Evolutionary conservation across 1,140 invertebrate species (phyloP), one percentile per base, ranked within the genome.

Genomic region (Platyscapa corneri): DNA sequence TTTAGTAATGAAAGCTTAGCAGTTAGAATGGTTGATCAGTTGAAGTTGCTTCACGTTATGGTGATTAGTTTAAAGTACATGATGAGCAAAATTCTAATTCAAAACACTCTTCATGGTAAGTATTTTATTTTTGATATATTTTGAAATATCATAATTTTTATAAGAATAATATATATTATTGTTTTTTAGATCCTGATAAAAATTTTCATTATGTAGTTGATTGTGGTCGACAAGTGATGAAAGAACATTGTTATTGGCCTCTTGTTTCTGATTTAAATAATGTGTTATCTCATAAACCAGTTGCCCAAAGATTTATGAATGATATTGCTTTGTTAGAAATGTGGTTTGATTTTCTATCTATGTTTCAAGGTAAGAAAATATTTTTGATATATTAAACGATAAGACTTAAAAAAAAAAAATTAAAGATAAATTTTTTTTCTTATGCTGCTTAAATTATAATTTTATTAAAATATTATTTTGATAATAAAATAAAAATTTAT

Each of bases 171-270:
- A 49, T 37, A 23, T 23, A 81, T 70, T 20, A 74, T 12, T n/a
- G 75, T 88, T 75, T 93, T 94, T 37, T 90, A 97, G 96, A 97
- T 94, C 95, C 95, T 49, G 94, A 95, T 30, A 95, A 96, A 88
- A 98, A 98, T 92, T 96, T 96, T 88, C 97, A 98, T 91, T 95
- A 95, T 89, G 98, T 99, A n/a, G 98, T 99, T 12, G 98, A 99
- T 90, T 99, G 98, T 92, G 96, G 95, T 23, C 95, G 96, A 87
- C 95, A 96, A 87, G 97, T 99, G 10, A 99, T 99, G 97, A 98
- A 98, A 92, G 97, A 99, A 90, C 98, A 99, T 93, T 99, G 98
- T 93, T 99, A 99, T 93, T 99, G 98, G 98, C 98, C 98, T 20
- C 94, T 99, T 6, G 97, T 99, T 60, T 99, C 98, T 0, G 98